Evolutionary conservation across 2,888 invertebrate genomes (phyloP), one percentile per base, ranked within the genome.

Genomic region (Sinhomidia bicolor): DNA sequence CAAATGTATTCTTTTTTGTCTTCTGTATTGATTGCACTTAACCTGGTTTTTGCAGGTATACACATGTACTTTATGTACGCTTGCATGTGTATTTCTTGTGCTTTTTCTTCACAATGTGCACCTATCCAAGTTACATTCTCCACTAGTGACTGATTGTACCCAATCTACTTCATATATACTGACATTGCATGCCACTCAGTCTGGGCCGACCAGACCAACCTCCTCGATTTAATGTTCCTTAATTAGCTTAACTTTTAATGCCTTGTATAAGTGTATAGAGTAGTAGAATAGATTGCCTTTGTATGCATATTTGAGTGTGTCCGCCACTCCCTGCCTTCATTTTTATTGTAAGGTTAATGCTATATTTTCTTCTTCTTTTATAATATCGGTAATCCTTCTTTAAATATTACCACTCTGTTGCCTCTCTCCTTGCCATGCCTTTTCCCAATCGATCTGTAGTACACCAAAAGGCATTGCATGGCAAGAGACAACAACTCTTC

Each of bases 241-340:
- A 80, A 80, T 80, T 80, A 80, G 80, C 80, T 80, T 80, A 80
- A 36, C 51, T 78, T 32, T 41, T 68, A 68, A 68, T 41, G 68
- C 17, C 9, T n/a, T n/a, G n/a, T n/a, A n/a, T n/a, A n/a, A n/a
- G n/a, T n/a, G n/a, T n/a, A n/a, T n/a, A n/a, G n/a, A n/a, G n/a
- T n/a, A n/a, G n/a, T n/a, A n/a, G n/a, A n/a, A n/a, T n/a, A n/a
- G n/a, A 32, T 65, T 65, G n/a, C n/a, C n/a, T n/a, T n/a, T 65
- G n/a, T 26, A 26, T 26, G 5, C 6, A 10, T 41, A 9, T 41
- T 3, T 36, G 68, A 36, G 36, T 68, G 68, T 36, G 41, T 41
- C 41, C 20, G 41, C 68, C 68, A n/a, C 68, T 68, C 68, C 68
- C 68, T 20, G 3, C 41, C 41, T 68, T 68, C 41, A 41, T 68